Conservation (phyloP, 2,888 invertebrate species). For the Brachynemurus nebulosus region DNA sequence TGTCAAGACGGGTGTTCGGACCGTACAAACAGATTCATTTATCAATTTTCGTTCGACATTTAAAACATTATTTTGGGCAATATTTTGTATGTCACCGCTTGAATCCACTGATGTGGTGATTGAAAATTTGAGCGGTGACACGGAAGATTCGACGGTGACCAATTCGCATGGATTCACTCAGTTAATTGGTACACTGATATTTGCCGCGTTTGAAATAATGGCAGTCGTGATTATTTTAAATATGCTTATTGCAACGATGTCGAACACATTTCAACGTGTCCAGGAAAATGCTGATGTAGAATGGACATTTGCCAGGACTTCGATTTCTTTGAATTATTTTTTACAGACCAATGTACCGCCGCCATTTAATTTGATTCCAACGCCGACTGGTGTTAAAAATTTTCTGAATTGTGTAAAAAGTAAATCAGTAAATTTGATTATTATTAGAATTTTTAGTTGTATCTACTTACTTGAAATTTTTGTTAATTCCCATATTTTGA, state of each 20-base stretch:
- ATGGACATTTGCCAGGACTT: constrained; percentile 63
- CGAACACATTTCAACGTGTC: constrained; percentile 58
- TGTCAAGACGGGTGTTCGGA: constrained; percentile 41
- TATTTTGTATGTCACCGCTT: constrained; percentile 51
- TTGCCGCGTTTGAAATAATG: constrained; percentile 53
- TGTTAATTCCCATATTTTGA: no score
- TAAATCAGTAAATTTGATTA: no score
- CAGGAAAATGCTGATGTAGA: constrained; percentile 54
- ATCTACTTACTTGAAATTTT: constrained; percentile 17
- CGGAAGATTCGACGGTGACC: constrained; percentile 32
- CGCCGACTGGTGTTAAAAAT: constrained; percentile 34
- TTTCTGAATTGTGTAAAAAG: no score
- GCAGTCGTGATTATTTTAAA: constrained; percentile 59
- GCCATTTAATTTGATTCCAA: constrained; percentile 57
- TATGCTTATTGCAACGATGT: constrained; percentile 71
- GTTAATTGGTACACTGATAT: constrained; percentile 50
- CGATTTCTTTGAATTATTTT: constrained; percentile 60
- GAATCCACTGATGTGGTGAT: constrained; percentile 51
- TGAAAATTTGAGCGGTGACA: constrained; percentile 39
- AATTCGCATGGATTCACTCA: constrained; percentile 48
- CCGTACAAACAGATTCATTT: constrained; percentile 43
- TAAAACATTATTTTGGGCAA: constrained; percentile 54
- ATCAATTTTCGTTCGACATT: constrained; percentile 41
- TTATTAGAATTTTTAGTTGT: constrained; percentile 3
- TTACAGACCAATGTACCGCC: constrained; percentile 52